Evolutionary conservation across 2,888 invertebrate genomes (phyloP).

Genomic region (Napeogenes sylphis): DNA sequence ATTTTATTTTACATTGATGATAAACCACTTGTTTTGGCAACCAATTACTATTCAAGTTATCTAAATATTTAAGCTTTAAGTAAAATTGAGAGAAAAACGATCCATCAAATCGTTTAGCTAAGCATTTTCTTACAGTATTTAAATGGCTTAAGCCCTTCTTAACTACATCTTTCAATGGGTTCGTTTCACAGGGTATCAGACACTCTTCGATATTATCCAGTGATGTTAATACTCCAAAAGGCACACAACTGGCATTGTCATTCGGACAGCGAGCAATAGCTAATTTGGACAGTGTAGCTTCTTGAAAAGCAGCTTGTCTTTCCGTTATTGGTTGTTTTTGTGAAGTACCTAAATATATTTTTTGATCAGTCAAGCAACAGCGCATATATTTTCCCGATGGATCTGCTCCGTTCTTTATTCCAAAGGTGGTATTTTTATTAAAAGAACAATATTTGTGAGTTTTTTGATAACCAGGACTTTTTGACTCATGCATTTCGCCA

Average conservation of each 20-base stretch:
- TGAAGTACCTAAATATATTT: conserved; percentile 50
- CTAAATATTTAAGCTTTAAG: conserved; percentile 50
- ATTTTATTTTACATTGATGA: conserved; percentile 54
- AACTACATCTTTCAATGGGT: conserved; percentile 56
- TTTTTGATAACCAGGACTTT: conserved; percentile 46
- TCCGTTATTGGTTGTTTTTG: conserved; percentile 50
- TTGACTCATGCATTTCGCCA: conserved; percentile 50
- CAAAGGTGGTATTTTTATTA: conserved; percentile 61
- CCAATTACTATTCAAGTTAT: conserved; percentile 63
- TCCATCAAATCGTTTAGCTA: conserved; percentile 48
- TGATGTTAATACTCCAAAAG: conserved; percentile 66
- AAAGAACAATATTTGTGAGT: conserved; percentile 56
- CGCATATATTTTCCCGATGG: conserved; percentile 33
- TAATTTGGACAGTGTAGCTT: conserved; percentile 48
- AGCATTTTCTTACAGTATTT: conserved; percentile 56
- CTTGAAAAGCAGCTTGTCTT: conserved; percentile 60
- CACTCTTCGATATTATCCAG: conserved; percentile 67
- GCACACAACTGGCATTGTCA: conserved; percentile 64
- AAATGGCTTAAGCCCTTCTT: conserved; percentile 65
- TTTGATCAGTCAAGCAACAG: conserved; percentile 61
- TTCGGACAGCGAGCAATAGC: conserved; percentile 67
- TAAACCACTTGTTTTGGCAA: conserved; percentile 64
- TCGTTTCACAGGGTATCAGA: conserved; percentile 50
- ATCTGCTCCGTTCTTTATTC: conserved; percentile 35
- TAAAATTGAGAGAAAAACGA: conserved; percentile 53